phyloP scores from a whole-genome alignment of 1,140 invertebrate species.

The Megalonaias nervosa region DNA sequence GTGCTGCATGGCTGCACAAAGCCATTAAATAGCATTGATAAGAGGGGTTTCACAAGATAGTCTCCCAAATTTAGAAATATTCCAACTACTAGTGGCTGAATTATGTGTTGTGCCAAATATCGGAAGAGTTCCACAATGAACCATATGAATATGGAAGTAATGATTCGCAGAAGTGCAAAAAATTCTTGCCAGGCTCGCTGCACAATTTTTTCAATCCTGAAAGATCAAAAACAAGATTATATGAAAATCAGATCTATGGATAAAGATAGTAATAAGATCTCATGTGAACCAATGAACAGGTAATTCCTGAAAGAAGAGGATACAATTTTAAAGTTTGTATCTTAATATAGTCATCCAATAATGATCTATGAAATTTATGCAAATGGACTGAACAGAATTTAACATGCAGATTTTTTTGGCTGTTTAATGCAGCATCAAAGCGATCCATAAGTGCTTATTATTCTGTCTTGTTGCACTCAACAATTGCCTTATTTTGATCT shows the following conservation, averaged over 20 bases:
- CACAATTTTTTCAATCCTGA: conserved; percentile 43
- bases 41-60: conserved; percentile 47
- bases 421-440: too few relatives aligned
- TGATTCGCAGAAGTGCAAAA: conserved; percentile 44
- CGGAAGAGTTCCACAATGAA: conserved; percentile 42
- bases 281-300: too few relatives aligned
- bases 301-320: too few relatives aligned
- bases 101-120: conserved; percentile 41
- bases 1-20: conserved; percentile 45
- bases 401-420: too few relatives aligned
- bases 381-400: too few relatives aligned
- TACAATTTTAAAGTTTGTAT: too few relatives aligned
- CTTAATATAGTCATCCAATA: too few relatives aligned
- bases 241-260: not conserved
- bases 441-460: too few relatives aligned
- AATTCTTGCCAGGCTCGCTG: conserved; percentile 46
- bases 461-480: too few relatives aligned
- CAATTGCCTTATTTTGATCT: too few relatives aligned
- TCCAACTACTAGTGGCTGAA: conserved; percentile 47
- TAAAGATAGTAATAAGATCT: too few relatives aligned
- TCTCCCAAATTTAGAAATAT: conserved; percentile 44
- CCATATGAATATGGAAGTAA: conserved; percentile 44
- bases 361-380: too few relatives aligned
- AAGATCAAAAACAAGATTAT: conserved; percentile 26
- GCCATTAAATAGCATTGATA: conserved; percentile 53